These are phyloP conservation scores for Shinisaurus crocodilurus DNA, from an alignment of 2,113 vertebrate genomes.

Conservation along the genomic window DNA sequence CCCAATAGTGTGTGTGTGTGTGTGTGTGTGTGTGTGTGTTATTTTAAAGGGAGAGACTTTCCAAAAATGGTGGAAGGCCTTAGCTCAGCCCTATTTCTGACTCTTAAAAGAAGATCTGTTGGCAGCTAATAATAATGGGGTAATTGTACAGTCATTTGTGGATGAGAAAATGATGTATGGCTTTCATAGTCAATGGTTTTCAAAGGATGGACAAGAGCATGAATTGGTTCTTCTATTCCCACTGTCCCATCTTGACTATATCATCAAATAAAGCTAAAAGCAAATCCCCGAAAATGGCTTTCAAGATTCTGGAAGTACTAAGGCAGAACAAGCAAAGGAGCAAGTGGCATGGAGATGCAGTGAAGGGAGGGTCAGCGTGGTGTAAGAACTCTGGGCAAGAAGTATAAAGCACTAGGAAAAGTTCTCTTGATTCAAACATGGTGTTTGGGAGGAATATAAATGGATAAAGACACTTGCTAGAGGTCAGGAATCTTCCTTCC, in stretches of 20 bases:
- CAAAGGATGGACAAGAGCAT: not conserved
- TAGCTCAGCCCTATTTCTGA: not conserved
- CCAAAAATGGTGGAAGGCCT: not conserved
- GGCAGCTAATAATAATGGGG: not conserved
- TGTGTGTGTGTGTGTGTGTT: no score
- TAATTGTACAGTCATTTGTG: accelerated
- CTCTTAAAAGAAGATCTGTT: not conserved
- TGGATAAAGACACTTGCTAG: conserved; percentile 9
- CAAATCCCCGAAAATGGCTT: not conserved
- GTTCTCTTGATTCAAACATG: not conserved
- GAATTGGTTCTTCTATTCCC: not conserved
- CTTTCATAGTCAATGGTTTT: conserved; percentile 15
- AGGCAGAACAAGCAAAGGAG: not conserved
- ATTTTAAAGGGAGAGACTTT: not conserved
- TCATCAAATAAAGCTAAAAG: conserved; percentile 14
- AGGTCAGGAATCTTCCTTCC: not conserved
- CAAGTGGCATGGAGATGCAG: conserved; percentile 3
- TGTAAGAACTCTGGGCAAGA: not conserved
- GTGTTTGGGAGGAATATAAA: conserved; percentile 8
- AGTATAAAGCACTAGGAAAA: conserved; percentile 13
- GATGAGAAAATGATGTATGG: conserved; percentile 25
- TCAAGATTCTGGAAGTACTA: not conserved
- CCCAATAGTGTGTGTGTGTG: no score
- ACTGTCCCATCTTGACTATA: not conserved
- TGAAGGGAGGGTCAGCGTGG: not conserved